These are phyloP conservation scores for Ganaspis sp. DNA, from an alignment of 1,140 invertebrate species.

Conservation along the genomic window DNA sequence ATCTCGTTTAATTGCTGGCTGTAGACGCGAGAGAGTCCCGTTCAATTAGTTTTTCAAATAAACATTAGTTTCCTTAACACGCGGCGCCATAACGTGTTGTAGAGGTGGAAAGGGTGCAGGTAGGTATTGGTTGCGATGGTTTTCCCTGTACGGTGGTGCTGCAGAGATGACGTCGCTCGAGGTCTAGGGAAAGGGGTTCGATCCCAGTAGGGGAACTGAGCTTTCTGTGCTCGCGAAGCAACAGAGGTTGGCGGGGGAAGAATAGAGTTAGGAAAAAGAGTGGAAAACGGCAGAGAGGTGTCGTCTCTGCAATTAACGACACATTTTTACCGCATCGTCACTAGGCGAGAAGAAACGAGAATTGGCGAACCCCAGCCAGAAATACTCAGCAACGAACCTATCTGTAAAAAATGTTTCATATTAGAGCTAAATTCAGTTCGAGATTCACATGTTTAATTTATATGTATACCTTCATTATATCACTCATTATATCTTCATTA, in stretches of 20 bases:
- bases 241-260: not conserved
- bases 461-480: too few relatives aligned
- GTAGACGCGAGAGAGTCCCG: conserved; percentile 75
- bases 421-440: too few relatives aligned
- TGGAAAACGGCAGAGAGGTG: conserved; percentile 55
- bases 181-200: not conserved
- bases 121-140: conserved; percentile 12
- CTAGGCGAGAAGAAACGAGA: not conserved
- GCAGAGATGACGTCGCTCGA: conserved; percentile 42
- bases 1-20: conserved; percentile 77
- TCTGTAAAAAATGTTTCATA: conserved; percentile 68
- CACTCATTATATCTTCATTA: too few relatives aligned
- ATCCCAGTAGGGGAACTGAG: not conserved
- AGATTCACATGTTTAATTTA: too few relatives aligned
- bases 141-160: conserved; percentile 27
- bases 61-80: conserved; percentile 78
- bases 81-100: conserved; percentile 71
- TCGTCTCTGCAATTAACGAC: conserved; percentile 72
- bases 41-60: conserved; percentile 78
- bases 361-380: conserved; percentile 53
- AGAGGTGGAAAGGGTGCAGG: conserved; percentile 53
- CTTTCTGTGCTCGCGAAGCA: conserved; percentile 8
- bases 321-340: conserved; percentile 74
- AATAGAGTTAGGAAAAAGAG: conserved; percentile 26
- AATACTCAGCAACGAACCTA: too few relatives aligned